These are phyloP conservation scores for Solenodon paradoxus DNA, from an alignment of 2,113 vertebrate species.

Conservation along the genomic window DNA sequence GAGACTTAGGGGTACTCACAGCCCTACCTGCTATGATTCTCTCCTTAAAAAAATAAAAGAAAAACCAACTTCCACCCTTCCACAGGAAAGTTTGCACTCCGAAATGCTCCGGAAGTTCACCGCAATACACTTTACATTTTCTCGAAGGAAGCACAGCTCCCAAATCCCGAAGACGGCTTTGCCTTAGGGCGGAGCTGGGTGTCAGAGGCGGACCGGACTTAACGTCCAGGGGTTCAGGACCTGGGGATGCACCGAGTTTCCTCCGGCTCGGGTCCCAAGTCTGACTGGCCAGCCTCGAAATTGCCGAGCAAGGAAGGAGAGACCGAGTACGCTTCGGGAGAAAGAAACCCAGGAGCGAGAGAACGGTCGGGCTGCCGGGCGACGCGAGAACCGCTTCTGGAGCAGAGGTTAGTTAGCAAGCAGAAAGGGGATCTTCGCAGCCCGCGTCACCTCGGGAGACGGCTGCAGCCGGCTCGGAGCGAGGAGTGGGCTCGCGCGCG, in stretches of 20 bases:
- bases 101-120: not conserved
- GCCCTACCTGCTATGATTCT: not conserved
- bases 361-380: not conserved
- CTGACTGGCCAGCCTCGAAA: not conserved
- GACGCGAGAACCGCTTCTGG: not conserved
- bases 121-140: not conserved
- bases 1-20: not conserved
- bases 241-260: conserved; percentile 54
- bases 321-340: not conserved
- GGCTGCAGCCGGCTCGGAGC: not conserved
- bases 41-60: not conserved
- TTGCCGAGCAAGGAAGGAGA: not conserved
- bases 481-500: not conserved
- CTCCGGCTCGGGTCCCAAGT: not conserved
- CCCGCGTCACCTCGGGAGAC: not conserved
- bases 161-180: not conserved
- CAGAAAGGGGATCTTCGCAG: not conserved
- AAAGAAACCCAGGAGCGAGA: not conserved
- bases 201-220: not conserved
- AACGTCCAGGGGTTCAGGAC: not conserved
- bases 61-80: not conserved
- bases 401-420: not conserved
- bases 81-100: not conserved
- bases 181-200: not conserved
- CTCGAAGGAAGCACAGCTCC: no score